A percentile compares a stretch with the other conserved stretches of the same genome.
phyloP scores from a whole-genome alignment of 1,140 invertebrate genomes.

The Bombus terrestris region DNA sequence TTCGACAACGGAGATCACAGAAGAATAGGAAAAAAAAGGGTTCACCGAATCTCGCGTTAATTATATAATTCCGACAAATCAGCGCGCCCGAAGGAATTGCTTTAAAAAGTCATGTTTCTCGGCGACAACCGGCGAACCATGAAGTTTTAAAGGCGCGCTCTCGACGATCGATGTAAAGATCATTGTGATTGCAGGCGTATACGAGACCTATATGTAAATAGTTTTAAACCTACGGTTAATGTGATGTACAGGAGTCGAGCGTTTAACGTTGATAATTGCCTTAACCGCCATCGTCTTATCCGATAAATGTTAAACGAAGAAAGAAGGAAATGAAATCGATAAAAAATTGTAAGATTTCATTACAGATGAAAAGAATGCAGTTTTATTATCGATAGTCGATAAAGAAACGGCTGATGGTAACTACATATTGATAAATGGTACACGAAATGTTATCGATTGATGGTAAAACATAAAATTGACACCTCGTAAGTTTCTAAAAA shows the following conservation, averaged over 20 bases:
- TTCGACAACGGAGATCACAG: not conserved
- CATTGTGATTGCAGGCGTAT: slow-evolving; percentile 69
- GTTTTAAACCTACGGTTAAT: slow-evolving; percentile 62
- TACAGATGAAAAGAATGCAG: no score
- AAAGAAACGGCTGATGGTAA: not conserved
- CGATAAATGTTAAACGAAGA: slow-evolving; percentile 19
- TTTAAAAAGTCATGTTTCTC: slow-evolving; percentile 8
- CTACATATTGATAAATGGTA: not conserved
- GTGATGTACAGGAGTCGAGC: slow-evolving; percentile 68
- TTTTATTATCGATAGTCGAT: not conserved
- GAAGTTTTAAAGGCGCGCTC: slow-evolving; percentile 12
- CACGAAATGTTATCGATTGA: not conserved
- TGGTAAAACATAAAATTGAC: not conserved
- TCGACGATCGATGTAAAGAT: slow-evolving; percentile 50
- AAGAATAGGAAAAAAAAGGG: not conserved
- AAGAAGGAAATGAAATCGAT: not conserved
- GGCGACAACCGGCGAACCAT: not conserved
- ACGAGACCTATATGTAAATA: slow-evolving; percentile 76
- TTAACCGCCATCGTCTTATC: slow-evolving; percentile 51
- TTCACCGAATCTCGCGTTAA: slow-evolving; percentile 22
- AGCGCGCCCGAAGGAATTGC: slow-evolving; percentile 5
- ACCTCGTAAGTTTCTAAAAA: not conserved
- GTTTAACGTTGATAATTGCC: slow-evolving; percentile 56
- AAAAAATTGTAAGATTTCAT: not conserved
- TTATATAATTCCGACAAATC: slow-evolving; percentile 23